phyloP scores from a whole-genome alignment of 2,888 invertebrate species.

The Papilio elwesi region DNA sequence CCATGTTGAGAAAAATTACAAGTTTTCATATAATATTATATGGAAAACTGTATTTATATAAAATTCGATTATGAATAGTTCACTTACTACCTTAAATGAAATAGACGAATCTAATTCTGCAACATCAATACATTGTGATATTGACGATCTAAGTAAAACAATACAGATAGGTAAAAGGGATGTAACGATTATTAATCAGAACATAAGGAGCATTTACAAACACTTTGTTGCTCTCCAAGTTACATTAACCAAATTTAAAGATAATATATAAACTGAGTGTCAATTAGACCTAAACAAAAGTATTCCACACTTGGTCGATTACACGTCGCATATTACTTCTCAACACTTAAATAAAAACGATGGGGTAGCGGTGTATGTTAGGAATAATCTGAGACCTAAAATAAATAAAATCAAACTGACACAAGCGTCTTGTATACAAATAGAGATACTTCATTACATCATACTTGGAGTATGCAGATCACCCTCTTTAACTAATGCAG shows the following conservation, averaged over 20 bases:
- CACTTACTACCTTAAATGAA: too few species aligned
- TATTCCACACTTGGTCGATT: background rate
- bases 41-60: too few species aligned
- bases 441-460: too few species aligned
- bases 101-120: background rate
- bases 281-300: background rate
- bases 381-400: background rate
- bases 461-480: too few species aligned
- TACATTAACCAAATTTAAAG: background rate
- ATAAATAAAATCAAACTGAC: background rate
- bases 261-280: background rate
- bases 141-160: background rate
- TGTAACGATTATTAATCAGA: background rate
- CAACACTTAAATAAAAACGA: background rate
- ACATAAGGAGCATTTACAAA: background rate
- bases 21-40: too few species aligned
- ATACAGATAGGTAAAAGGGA: background rate
- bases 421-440: too few species aligned
- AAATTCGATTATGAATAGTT: too few species aligned
- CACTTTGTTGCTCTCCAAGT: background rate
- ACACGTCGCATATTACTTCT: background rate
- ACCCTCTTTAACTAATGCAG: too few species aligned
- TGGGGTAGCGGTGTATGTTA: background rate
- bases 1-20: too few species aligned
- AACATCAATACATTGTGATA: background rate